Evolutionary conservation across 2,888 invertebrate genomes (phyloP), one percentile per base, ranked within the genome.

Genomic region (Volucella inanis): DNA sequence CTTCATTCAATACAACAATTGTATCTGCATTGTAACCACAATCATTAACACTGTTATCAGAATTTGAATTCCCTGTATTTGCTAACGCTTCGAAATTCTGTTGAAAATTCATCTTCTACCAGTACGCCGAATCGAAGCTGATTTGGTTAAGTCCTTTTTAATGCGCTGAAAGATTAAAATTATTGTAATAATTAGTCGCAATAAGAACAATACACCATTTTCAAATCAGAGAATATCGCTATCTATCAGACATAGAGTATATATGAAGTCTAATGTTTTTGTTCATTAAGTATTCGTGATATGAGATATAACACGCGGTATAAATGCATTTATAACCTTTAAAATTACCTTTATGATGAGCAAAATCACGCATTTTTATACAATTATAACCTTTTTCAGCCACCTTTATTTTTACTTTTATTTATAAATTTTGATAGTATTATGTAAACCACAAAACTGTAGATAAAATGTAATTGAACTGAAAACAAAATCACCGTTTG

Each of bases 231-330:
- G 43, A 43, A 43, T 43, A 43, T 43, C 8, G 12, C 43, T 43
- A 43, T 43, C 43, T 43, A 43, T 43, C 43, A 43, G 43, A 8
- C 10, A 12, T 43, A 3, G 8, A 43, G 43, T 43, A 43, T 43
- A 43, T 43, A n/a, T n/a, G n/a, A n/a, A 43, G 43, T 43, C 8
- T 43, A 11, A 43, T 43, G 43, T 2, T 43, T 9, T 9, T 43
- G 43, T 43, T 43, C 43, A 43, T n/a, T n/a, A n/a, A n/a, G n/a
- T 43, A 43, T 43, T 43, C 43, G 43, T 43, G 43, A 43, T 43
- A 43, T 43, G 43, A 43, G 43, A 43, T 12, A 43, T 43, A 11
- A 43, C 43, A 43, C 12, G 43, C 43, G 43, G 43, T 43, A 8
- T 12, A 12, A 43, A 43, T 43, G 10, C 43, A 43, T 8, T 8